Conservation (phyloP, 2,113 vertebrate species). For the Sylvietta virens region DNA sequence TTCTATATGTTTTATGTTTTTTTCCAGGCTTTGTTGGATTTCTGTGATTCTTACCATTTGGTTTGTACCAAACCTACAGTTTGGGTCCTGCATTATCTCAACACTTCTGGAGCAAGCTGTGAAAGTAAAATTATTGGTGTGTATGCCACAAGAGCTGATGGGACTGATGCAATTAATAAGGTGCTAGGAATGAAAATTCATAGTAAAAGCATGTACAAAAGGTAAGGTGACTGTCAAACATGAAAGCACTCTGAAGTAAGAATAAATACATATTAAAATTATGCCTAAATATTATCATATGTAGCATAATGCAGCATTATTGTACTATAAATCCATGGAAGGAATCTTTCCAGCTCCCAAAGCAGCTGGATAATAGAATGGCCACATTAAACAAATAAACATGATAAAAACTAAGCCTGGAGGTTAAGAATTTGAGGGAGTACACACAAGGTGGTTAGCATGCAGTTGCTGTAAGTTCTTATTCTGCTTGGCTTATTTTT, state of each 20-base stretch:
- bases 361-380: background rate
- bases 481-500: background rate
- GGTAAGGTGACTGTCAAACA: slow-evolving; percentile 40
- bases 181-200: slow-evolving; percentile 68
- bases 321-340: background rate
- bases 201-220: slow-evolving; percentile 73
- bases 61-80: slow-evolving; percentile 73
- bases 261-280: background rate
- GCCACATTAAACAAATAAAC: background rate
- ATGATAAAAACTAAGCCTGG: background rate
- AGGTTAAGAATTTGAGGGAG: background rate
- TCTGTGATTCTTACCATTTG: slow-evolving; percentile 72
- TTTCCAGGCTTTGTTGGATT: slow-evolving; percentile 70
- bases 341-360: background rate
- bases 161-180: slow-evolving; percentile 66
- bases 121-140: slow-evolving; percentile 75
- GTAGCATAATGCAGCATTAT: background rate
- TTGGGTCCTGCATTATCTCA: slow-evolving; percentile 77
- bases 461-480: background rate
- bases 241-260: background rate
- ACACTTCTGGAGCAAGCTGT: slow-evolving; percentile 72
- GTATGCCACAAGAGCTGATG: slow-evolving; percentile 71
- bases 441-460: background rate
- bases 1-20: background rate
- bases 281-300: background rate